A percentile compares a stretch with the other conserved stretches of the same genome.
phyloP scores from a whole-genome alignment of 2,113 vertebrate species.

The Edolisoma coerulescens region DNA sequence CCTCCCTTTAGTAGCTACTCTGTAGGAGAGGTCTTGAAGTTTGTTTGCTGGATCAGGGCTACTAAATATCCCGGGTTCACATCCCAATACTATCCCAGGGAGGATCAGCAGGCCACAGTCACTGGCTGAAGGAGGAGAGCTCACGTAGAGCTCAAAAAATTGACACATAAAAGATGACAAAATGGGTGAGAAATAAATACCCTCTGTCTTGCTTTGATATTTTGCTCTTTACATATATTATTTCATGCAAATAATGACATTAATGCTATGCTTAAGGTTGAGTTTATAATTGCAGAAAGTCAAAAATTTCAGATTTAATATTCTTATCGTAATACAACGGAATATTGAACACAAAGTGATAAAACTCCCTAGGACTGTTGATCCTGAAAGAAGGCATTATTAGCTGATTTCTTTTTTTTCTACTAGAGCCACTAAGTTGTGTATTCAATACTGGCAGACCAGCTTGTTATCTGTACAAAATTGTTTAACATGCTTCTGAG shows the following conservation, averaged over 20 bases:
- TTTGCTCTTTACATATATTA: not conserved
- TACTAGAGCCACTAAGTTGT: not conserved
- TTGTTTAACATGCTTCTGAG: not conserved
- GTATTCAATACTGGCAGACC: not conserved
- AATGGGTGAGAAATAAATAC: not conserved
- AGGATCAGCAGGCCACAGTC: not conserved
- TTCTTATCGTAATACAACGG: not conserved
- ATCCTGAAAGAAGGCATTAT: not conserved
- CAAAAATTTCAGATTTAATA: not conserved
- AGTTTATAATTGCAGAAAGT: slow-evolving; percentile 18
- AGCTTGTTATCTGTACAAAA: not conserved
- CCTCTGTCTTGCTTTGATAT: not conserved
- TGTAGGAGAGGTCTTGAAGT: not conserved
- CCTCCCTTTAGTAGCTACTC: not conserved
- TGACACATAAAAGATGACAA: not conserved
- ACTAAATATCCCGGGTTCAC: not conserved
- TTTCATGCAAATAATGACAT: not conserved
- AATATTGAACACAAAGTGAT: not conserved
- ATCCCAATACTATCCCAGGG: not conserved
- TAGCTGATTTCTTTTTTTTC: not conserved
- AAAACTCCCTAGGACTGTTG: not conserved
- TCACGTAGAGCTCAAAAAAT: not conserved
- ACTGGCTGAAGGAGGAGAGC: not conserved
- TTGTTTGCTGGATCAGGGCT: not conserved
- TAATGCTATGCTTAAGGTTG: not conserved